phyloP scores from a whole-genome alignment of 2,113 vertebrate species.

The Tachysurus fulvidraco region DNA sequence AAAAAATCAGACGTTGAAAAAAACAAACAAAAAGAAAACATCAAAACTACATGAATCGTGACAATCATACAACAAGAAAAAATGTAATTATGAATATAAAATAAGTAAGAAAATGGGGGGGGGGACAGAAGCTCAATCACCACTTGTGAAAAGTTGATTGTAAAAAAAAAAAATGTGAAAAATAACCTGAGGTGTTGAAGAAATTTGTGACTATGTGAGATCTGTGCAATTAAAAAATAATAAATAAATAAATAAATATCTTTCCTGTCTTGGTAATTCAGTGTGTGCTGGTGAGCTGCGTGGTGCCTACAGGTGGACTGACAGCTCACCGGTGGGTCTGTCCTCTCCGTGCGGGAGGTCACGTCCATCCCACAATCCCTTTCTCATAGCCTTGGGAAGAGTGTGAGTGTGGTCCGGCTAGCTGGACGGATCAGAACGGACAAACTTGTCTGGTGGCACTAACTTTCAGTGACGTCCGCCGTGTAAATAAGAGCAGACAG shows the following conservation, averaged over 20 bases:
- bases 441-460: constrained; percentile 53
- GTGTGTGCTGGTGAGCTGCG: constrained; percentile 22
- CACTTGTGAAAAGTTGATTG: background rate
- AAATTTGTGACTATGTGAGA: too few species aligned
- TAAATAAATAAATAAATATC: background rate
- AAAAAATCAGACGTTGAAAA: background rate
- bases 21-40: too few species aligned
- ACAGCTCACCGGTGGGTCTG: constrained; percentile 48
- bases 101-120: background rate
- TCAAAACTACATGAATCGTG: background rate
- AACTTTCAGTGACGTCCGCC: constrained; percentile 38
- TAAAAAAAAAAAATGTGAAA: background rate
- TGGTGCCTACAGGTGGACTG: constrained; percentile 49
- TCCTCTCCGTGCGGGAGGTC: constrained; percentile 42
- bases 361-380: constrained; percentile 43
- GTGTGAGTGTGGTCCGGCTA: background rate
- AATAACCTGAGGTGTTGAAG: background rate
- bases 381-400: constrained; percentile 40
- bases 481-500: constrained; percentile 51
- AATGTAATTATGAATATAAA: background rate
- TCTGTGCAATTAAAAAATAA: background rate
- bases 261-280: constrained; percentile 5
- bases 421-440: constrained; percentile 50
- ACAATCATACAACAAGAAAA: background rate
- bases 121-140: background rate